Evolutionary conservation across 2,113 vertebrate species (phyloP), one percentile per base, ranked within the genome.

Genomic region (Salminus brasiliensis): DNA sequence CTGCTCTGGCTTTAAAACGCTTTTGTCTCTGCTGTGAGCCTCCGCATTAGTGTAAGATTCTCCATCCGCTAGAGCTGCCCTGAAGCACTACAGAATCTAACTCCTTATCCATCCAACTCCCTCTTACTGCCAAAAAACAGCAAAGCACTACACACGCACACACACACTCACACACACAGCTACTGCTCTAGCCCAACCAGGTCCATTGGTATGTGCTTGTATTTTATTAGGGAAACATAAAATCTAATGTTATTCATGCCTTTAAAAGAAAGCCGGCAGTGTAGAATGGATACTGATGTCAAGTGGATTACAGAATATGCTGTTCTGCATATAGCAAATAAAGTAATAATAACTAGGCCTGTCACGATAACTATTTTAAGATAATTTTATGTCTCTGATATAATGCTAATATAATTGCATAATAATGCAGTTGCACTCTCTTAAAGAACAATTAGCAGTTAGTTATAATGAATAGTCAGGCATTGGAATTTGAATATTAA

Each of bases 11-110:
- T 91, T 91, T 91, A 92, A 92, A 92, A 86, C 81, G 87, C 84
- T 87, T 91, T 90, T 91, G 91, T 93, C 88, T 93, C 87, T 90
- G 87, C 86, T 86, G 89, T 84, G 84, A 78, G 74, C 60, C 29
- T 45, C 41, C 72, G 88, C 86, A 90, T 90, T 93, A 92, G 86
- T 76, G 85, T 74, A 84, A 88, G 85, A 88, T 82, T 82, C 83
- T 85, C 86, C 80, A 87, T 88, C 85, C 86, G 83, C 77, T 81
- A 88, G 71, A 82, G 63, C 32, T 77, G 63, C 57, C 79, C 66
- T 62, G 52, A 63, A 52, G 73, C 65, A 34, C 21, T 75, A 34
- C 25, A 78, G 25, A 76, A 43, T 36, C 29, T 75, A 12, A 36
- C 66, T 49, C n/a, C 23, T 66, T 59, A 49, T 72, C 62, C 43